Base-by-base conservation (phyloP, 1,140 invertebrate species). In the Philopotamus ludificatus region DNA sequence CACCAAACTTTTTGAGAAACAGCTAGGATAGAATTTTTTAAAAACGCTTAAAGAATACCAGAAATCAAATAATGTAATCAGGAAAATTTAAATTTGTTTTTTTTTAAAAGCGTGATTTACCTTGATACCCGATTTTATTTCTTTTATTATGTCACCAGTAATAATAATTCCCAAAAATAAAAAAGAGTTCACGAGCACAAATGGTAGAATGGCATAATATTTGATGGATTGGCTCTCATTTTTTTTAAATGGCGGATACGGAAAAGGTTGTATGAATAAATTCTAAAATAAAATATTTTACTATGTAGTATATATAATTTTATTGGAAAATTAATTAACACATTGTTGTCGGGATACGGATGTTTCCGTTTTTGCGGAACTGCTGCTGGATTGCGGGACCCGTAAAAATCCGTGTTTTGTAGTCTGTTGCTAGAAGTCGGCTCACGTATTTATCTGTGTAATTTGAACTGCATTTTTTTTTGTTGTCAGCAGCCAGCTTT, bases 111-210 rank as follows among this genome's bases (percentile, higher is more conserved):
- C 23, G 26, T 16, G 15, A 4, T n/a, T 39, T 28, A 65, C 68
- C 47, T 63, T 70, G 1, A 67, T 70, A 21, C 65, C 65, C 1
- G 61, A 62, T 39, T 25, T 50, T 34, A 67, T 65, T 23, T 67
- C 63, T 3, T 16, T 10, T 3, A 67, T n/a, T 4, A 67, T 45
- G 3, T 45, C 20, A 22, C 21, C 47, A 7, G 65, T 44, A n/a
- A 47, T 51, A 9, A 41, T 16, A 0, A 67, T 16, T 51, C 65
- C 39, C 16, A 45, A 7, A 15, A 58, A 16, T 16, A 65, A 45
- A 42, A 44, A 61, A 16, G 57, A 28, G 45, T 49, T 25, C 2
- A 61, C 23, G 0, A 34, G 28, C 1, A 55, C n/a, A 23, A 58
- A 1, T 8, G 68, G 62, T 4, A 67, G 10, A 4, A 70, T 28